Base-by-base conservation (phyloP, 2,113 vertebrate genomes). In the Origma solitaria region DNA sequence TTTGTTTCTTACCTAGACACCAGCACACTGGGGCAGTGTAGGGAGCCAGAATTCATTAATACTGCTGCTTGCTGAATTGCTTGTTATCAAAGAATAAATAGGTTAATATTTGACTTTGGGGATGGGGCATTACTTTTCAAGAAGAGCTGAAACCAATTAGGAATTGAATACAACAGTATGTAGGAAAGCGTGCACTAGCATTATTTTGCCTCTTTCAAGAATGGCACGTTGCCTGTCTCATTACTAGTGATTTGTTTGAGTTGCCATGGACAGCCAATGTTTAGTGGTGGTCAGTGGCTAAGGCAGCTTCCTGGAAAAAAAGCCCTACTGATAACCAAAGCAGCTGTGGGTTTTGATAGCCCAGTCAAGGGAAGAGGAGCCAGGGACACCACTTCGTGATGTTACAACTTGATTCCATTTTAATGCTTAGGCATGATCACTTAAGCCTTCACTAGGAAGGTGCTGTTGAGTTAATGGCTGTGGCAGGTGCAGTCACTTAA, bases 211-310 rank as follows among this genome's bases (percentile, higher is more conserved):
- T 60, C 61, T 88, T 73, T 82, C 22, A 60, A 40, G 66, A 79
- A 24, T 16, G 40, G 6, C 69, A 22, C 0, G 0, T 60, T 64
- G 35, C n/a, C 7, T 38, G 2, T 77, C 68, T 37, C 0, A 0
- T 77, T 84, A 18, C 22, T n/a, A 5, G 44, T 37, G 40, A 64
- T 44, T 71, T 82, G 10, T 86, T 61, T 62, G 64, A 64, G 35
- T 80, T 65, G 20, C 66, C 50, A 53, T 73, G 82, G 71, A 11
- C 22, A 45, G 37, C 17, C 0, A 2, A 11, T 53, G 23, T 33
- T 57, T 61, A 82, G 38, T 2, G 5, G 49, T 28, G 45, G 27
- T 75, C 44, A 31, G 69, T 82, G 37, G 25, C 56, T 19, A 56
- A 78, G 45, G 53, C 45, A 49, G 45, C 37, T 78, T 95, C 66